phyloP scores from a whole-genome alignment of 2,113 vertebrate genomes.

The Siphamia tubifer region DNA sequence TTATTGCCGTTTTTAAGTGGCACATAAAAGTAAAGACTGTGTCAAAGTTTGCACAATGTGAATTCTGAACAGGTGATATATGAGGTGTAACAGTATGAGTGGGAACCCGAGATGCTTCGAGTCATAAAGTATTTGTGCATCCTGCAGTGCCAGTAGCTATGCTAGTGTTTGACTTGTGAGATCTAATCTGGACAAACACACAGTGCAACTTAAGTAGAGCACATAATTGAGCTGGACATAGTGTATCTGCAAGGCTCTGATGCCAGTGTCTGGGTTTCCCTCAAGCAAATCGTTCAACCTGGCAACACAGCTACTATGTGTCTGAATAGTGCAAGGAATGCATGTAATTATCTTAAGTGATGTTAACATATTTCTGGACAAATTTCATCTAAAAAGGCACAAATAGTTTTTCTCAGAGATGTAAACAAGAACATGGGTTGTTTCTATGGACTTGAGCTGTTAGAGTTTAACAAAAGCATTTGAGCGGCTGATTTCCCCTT shows the following conservation, averaged over 20 bases:
- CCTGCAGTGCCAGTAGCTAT: neutral
- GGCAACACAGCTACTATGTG: slow-evolving; percentile 55
- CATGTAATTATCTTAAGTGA: slow-evolving; percentile 45
- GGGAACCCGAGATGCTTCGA: neutral
- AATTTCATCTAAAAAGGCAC: slow-evolving; percentile 47
- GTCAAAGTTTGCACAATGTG: too few relatives aligned
- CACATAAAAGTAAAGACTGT: neutral
- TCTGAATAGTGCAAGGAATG: slow-evolving; percentile 47
- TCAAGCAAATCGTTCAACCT: slow-evolving; percentile 44
- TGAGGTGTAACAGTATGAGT: neutral
- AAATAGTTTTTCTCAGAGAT: slow-evolving; percentile 42
- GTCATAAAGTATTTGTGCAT: slow-evolving; percentile 5
- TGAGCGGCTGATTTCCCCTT: slow-evolving; percentile 72
- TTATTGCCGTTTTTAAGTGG: neutral
- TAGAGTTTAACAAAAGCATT: slow-evolving; percentile 41
- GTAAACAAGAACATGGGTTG: slow-evolving; percentile 47
- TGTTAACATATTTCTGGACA: slow-evolving; percentile 67
- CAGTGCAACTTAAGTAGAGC: neutral
- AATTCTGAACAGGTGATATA: neutral
- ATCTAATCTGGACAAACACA: slow-evolving; percentile 29
- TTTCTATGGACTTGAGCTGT: slow-evolving; percentile 44
- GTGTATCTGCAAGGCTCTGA: slow-evolving; percentile 28
- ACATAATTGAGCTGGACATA: slow-evolving; percentile 43
- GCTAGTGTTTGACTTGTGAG: slow-evolving; percentile 16
- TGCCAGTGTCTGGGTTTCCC: slow-evolving; percentile 41